A percentile compares a stretch with the other conserved stretches of the same genome.
phyloP scores from a whole-genome alignment of 2,113 vertebrate genomes.

The Pterophyllum scalare region DNA sequence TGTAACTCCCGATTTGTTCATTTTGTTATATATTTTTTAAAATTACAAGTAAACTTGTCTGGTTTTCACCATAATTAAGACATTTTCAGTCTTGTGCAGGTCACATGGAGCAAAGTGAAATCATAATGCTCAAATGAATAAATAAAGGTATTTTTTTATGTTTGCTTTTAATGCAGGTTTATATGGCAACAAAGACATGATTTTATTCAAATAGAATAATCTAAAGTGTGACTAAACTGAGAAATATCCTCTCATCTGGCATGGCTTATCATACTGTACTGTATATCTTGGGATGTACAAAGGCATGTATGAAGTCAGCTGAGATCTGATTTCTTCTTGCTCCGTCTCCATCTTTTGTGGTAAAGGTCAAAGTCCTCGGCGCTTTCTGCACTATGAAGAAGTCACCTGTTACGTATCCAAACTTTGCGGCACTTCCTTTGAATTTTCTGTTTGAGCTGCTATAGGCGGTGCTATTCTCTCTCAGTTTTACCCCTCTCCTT shows the following conservation, averaged over 20 bases:
- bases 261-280: neutral
- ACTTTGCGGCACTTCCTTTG: rapidly evolving
- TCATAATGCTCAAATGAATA: neutral
- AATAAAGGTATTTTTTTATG: neutral
- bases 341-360: neutral
- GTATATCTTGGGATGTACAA: neutral
- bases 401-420: neutral
- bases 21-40: neutral
- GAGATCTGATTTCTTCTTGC: neutral
- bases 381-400: neutral
- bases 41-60: neutral
- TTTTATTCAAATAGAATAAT: neutral
- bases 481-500: neutral
- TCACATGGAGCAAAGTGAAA: rapidly evolving
- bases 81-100: neutral
- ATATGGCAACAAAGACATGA: neutral
- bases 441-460: slow-evolving; percentile 5
- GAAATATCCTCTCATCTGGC: neutral
- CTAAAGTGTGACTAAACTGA: neutral
- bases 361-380: neutral
- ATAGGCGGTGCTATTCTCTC: slow-evolving; percentile 23
- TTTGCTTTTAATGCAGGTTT: neutral
- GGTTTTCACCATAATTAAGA: neutral
- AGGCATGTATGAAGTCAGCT: no score
- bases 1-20: neutral